These are phyloP conservation scores for Philaethria dido DNA, from an alignment of 2,888 invertebrate genomes.

Conservation along the genomic window DNA sequence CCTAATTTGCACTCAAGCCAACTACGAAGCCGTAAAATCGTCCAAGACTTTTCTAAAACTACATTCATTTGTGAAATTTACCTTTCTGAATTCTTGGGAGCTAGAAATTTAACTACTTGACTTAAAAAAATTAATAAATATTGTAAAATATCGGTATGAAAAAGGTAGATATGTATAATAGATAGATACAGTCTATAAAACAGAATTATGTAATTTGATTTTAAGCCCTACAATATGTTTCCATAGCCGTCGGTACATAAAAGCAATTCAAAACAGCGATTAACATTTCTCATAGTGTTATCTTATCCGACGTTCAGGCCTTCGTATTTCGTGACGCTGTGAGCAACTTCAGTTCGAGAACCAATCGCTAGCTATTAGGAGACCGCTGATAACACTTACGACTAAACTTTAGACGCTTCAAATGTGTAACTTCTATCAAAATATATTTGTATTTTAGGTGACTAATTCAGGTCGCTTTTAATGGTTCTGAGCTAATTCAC, in stretches of 20 bases:
- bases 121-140: no score
- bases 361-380: slow-evolving; percentile 64
- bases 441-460: slow-evolving; percentile 38
- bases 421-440: slow-evolving; percentile 39
- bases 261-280: slow-evolving; percentile 74
- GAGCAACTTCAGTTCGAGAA: slow-evolving; percentile 68
- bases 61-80: not conserved
- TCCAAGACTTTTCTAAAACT: slow-evolving; percentile 20
- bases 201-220: slow-evolving; percentile 41
- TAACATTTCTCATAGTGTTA: slow-evolving; percentile 69
- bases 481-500: slow-evolving; percentile 42
- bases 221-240: slow-evolving; percentile 46
- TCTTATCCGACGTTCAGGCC: slow-evolving; percentile 59
- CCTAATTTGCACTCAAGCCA: slow-evolving; percentile 41
- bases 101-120: not conserved
- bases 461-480: slow-evolving; percentile 43
- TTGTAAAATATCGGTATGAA: no score
- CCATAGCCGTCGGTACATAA: slow-evolving; percentile 59
- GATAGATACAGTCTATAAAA: not conserved
- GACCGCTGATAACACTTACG: slow-evolving; percentile 61
- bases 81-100: not conserved
- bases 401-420: slow-evolving; percentile 45
- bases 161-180: not conserved
- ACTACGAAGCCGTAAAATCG: slow-evolving; percentile 28
- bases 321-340: slow-evolving; percentile 64